phyloP scores from a whole-genome alignment of 53 echinoderm and acorn worm species.

The Crossaster papposus region DNA sequence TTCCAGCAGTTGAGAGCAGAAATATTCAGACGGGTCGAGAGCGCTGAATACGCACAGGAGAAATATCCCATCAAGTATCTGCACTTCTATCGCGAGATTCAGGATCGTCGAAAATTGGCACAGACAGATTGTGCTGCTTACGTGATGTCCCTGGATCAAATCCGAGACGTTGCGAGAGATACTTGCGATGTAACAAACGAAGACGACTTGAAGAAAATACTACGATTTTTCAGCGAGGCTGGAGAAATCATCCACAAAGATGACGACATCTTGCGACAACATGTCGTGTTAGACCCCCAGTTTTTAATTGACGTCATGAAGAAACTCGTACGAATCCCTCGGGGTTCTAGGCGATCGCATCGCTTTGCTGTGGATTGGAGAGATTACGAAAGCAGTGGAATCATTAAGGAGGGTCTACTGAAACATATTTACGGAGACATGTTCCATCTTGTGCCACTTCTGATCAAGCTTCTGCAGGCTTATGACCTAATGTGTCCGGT shows the following conservation, averaged over 20 bases:
- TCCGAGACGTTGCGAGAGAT: neutral
- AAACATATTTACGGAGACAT: slow-evolving; percentile 29
- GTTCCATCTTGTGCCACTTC: slow-evolving; percentile 2
- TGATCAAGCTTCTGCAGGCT: slow-evolving; percentile 6
- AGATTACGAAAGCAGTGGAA: slow-evolving; percentile 22
- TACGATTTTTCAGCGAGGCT: slow-evolving; percentile 7
- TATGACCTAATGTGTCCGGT: slow-evolving; percentile 50
- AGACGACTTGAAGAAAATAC: slow-evolving; percentile 4
- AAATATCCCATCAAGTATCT: slow-evolving; percentile 29
- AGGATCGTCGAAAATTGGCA: slow-evolving; percentile 17
- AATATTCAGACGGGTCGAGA: slow-evolving; percentile 28
- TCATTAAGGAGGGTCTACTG: slow-evolving; percentile 3
- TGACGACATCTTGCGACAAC: slow-evolving; percentile 29
- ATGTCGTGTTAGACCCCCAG: slow-evolving; percentile 52
- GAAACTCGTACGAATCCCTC: neutral
- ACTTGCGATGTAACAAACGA: neutral
- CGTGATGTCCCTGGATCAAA: slow-evolving; percentile 2
- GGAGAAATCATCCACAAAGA: slow-evolving; percentile 43
- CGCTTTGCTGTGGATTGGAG: slow-evolving; percentile 25
- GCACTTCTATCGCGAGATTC: slow-evolving; percentile 30
- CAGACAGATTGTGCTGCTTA: neutral
- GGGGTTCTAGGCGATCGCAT: neutral
- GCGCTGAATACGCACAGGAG: slow-evolving; percentile 31
- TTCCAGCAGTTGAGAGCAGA: slow-evolving; percentile 34
- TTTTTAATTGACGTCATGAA: slow-evolving; percentile 9